Conservation (phyloP, 2,113 vertebrate genomes). For the Rafetus swinhoei region DNA sequence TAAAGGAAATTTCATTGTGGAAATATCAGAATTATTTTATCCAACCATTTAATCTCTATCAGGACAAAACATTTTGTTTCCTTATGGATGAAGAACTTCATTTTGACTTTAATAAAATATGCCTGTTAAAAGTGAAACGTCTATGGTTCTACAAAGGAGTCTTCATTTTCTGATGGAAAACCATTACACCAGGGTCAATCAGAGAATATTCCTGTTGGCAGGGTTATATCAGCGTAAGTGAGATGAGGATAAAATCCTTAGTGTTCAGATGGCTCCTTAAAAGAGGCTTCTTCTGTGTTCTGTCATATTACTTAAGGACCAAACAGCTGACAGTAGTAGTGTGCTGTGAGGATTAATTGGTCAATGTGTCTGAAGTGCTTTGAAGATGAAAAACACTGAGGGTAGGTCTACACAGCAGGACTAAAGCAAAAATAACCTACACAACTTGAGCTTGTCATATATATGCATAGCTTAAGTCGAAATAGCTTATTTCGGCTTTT, state of each 20-base stretch:
- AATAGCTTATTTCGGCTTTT: no score
- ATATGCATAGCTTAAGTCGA: no score
- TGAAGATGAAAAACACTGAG: neutral
- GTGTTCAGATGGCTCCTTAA: neutral
- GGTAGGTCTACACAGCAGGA: no score
- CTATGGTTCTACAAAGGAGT: neutral
- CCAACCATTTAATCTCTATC: neutral
- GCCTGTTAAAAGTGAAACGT: neutral
- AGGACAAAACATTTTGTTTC: neutral
- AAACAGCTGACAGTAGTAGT: neutral
- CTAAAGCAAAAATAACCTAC: no score
- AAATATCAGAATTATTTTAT: neutral
- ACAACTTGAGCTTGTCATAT: no score
- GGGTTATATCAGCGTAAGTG: neutral
- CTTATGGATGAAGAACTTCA: neutral
- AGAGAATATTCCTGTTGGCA: neutral
- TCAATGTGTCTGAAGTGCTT: neutral
- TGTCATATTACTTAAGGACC: neutral
- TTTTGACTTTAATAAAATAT: neutral
- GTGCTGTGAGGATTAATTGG: rapidly evolving
- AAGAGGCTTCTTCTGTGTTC: rapidly evolving
- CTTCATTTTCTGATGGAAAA: neutral
- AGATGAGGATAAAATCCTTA: neutral
- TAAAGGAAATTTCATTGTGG: neutral
- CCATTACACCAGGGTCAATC: neutral